Percentiles rank a stretch among this genome's conserved stretches.
Conservation (phyloP, 2,888 invertebrate genomes). For the Leptarthrus brevirostris region DNA sequence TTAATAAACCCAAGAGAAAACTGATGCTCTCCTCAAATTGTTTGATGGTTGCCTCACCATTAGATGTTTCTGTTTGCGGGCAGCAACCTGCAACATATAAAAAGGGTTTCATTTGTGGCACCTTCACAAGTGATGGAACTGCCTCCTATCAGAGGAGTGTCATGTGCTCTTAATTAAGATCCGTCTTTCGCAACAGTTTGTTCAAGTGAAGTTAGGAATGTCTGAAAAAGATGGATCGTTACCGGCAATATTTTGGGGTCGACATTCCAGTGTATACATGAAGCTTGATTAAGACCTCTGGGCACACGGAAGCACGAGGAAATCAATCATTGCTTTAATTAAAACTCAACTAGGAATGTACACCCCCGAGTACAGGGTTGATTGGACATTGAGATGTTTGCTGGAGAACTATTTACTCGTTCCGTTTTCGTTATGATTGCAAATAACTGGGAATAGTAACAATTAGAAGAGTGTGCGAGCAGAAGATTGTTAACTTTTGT, state of each 20-base stretch:
- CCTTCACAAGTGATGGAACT: conserved; percentile 15
- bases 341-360: no score
- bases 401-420: no score
- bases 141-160: conserved; percentile 20
- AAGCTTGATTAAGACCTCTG: not conserved
- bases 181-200: conserved; percentile 3
- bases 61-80: not conserved
- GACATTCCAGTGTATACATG: not conserved
- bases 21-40: conserved; percentile 20
- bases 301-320: no score
- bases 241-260: not conserved
- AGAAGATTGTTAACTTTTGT: no score
- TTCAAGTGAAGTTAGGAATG: not conserved
- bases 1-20: conserved; percentile 36
- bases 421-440: no score
- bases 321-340: no score
- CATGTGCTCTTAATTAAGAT: conserved; percentile 34
- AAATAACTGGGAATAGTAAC: no score
- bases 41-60: conserved; percentile 6
- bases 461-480: no score
- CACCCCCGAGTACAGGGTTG: no score
- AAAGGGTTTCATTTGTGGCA: conserved; percentile 25
- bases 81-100: conserved; percentile 9
- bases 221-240: conserved; percentile 33
- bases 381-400: no score